phyloP scores from a whole-genome alignment of 2,888 invertebrate species.

The Cyrtodaria siliqua region DNA sequence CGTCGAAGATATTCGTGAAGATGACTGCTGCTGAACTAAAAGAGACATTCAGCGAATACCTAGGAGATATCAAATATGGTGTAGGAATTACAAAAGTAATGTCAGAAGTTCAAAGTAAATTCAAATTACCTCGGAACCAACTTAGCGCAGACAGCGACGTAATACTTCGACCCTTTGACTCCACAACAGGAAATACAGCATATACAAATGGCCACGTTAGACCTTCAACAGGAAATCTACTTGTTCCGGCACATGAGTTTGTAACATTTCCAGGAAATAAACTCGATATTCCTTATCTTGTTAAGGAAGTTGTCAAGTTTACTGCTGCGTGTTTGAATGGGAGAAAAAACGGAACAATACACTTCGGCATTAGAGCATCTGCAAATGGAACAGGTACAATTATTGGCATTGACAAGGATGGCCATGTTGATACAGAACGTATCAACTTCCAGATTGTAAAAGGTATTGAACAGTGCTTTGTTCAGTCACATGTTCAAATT shows the following conservation, averaged over 20 bases:
- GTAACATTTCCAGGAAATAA: background rate
- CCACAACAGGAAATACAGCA: background rate
- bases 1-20: conserved; percentile 21
- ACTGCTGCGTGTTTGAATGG: conserved; percentile 34
- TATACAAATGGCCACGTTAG: background rate
- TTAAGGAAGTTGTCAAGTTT: conserved; percentile 28
- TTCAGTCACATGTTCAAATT: background rate
- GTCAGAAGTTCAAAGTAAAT: too few species aligned
- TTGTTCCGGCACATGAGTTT: conserved; percentile 39
- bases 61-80: conserved; percentile 15
- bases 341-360: conserved; percentile 43
- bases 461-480: background rate
- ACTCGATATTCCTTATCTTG: conserved; percentile 19
- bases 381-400: conserved; percentile 12
- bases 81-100: conserved; percentile 5
- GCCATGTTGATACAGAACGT: background rate
- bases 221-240: conserved; percentile 20
- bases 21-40: conserved; percentile 8
- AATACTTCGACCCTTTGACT: background rate
- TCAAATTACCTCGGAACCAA: too few species aligned
- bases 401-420: conserved; percentile 11
- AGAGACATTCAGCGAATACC: conserved; percentile 12
- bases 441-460: background rate
- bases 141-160: background rate
- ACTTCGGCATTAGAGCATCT: conserved; percentile 33